Evolutionary conservation across 2,797 vertebrate species (phyloP).

Genomic region (Sebastiscus tertius): DNA sequence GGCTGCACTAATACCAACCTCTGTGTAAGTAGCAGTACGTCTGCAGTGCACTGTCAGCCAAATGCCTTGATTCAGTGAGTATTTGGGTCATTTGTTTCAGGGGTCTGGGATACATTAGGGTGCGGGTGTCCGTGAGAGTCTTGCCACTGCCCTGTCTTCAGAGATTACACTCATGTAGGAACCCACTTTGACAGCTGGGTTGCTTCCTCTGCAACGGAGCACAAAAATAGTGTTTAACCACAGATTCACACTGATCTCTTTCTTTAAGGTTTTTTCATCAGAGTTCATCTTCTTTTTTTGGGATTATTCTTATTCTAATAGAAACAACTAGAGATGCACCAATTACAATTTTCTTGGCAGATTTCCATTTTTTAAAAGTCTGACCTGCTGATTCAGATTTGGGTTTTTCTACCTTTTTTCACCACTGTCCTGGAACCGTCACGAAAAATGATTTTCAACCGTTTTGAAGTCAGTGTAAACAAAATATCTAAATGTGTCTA

Average conservation of each 20-base stretch:
- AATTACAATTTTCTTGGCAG: too few relatives aligned
- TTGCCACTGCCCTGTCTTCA: slow-evolving; percentile 62
- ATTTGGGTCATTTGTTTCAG: slow-evolving; percentile 78
- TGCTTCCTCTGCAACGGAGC: slow-evolving; percentile 45
- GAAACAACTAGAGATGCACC: too few relatives aligned
- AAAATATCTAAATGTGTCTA: too few relatives aligned
- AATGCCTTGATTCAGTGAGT: slow-evolving; percentile 68
- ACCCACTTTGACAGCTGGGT: slow-evolving; percentile 66
- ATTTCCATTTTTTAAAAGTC: too few relatives aligned
- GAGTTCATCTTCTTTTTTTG: neutral
- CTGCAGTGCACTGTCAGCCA: slow-evolving; percentile 56
- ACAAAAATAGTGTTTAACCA: slow-evolving; percentile 45
- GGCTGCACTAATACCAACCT: slow-evolving; percentile 50
- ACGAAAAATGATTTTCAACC: too few relatives aligned
- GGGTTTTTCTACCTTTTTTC: too few relatives aligned
- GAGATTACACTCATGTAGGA: slow-evolving; percentile 69
- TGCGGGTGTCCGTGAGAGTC: slow-evolving; percentile 73
- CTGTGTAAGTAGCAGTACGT: slow-evolving; percentile 49
- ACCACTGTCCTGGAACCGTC: too few relatives aligned
- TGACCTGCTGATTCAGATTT: too few relatives aligned
- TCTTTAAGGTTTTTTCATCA: neutral
- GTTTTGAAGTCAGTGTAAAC: too few relatives aligned
- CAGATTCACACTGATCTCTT: neutral
- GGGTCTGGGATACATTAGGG: slow-evolving; percentile 74
- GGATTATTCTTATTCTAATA: too few relatives aligned